Evolutionary conservation across 2,888 invertebrate genomes (phyloP).

Genomic region (Trichogramma dendrolimi): DNA sequence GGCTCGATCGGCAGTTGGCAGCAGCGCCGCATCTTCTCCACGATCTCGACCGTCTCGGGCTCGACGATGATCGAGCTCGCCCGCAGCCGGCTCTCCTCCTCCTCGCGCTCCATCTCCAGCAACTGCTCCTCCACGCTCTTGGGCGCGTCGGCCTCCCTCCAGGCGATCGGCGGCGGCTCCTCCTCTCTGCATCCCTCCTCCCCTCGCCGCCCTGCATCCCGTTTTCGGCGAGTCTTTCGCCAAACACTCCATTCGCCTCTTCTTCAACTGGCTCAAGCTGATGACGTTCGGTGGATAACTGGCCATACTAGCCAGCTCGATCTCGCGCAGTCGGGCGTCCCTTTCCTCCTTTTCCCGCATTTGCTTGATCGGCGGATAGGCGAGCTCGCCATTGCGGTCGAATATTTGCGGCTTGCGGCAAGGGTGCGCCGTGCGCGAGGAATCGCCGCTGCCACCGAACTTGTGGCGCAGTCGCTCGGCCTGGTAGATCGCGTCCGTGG

Average conservation of each 20-base stretch:
- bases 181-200: too few species aligned
- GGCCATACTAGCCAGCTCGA: slow-evolving; percentile 6
- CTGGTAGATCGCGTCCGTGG: neutral
- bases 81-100: slow-evolving; percentile 33
- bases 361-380: slow-evolving; percentile 58
- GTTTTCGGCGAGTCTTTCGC: neutral
- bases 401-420: slow-evolving; percentile 50
- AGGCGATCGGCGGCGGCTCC: too few species aligned
- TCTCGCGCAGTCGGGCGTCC: slow-evolving; percentile 46
- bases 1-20: slow-evolving; percentile 29
- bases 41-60: neutral
- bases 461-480: neutral
- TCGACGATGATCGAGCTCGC: slow-evolving; percentile 56
- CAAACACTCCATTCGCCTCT: slow-evolving; percentile 16
- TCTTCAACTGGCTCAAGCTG: slow-evolving; percentile 17
- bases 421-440: neutral
- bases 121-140: slow-evolving; percentile 65
- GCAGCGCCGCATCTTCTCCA: slow-evolving; percentile 3
- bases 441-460: neutral
- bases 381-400: slow-evolving; percentile 56
- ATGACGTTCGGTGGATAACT: slow-evolving; percentile 11
- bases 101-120: slow-evolving; percentile 46
- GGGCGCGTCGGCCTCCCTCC: neutral
- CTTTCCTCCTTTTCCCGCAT: slow-evolving; percentile 48
- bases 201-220: neutral